These are phyloP conservation scores for Apoda limacodes DNA, from an alignment of 2,888 invertebrate species.

Conservation along the genomic window DNA sequence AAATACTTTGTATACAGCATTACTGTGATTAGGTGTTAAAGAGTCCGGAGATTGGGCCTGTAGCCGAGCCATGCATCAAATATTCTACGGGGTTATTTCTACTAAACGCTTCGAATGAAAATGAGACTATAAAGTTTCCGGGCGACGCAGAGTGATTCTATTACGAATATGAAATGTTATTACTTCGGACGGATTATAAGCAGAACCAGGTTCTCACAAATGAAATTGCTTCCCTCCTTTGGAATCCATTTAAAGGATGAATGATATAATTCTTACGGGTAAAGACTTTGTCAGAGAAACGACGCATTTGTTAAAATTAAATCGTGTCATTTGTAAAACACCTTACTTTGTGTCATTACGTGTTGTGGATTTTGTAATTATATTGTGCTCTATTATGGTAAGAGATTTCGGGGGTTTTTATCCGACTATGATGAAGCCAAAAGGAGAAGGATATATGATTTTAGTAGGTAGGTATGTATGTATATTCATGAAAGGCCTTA, in stretches of 20 bases:
- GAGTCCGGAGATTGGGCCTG: conserved; percentile 54
- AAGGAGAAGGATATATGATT: too few species aligned
- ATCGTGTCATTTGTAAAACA: conserved; percentile 16
- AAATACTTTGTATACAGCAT: too few species aligned
- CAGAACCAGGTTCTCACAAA: conserved; percentile 66
- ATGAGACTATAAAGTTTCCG: conserved; percentile 68
- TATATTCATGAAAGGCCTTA: too few species aligned
- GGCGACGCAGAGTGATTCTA: conserved; percentile 67
- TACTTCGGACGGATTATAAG: conserved; percentile 69
- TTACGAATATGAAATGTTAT: conserved; percentile 71
- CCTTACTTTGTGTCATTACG: background rate
- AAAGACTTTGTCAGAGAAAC: conserved; percentile 56
- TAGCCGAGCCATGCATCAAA: conserved; percentile 52
- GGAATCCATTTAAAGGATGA: conserved; percentile 68
- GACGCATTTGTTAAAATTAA: conserved; percentile 41
- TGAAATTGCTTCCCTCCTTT: conserved; percentile 67
- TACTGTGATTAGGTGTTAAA: conserved; percentile 42
- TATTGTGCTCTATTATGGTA: background rate
- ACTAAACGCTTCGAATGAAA: conserved; percentile 68
- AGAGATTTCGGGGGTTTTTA: too few species aligned
- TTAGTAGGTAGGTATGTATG: too few species aligned
- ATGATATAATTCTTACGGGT: conserved; percentile 64
- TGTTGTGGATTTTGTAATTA: background rate
- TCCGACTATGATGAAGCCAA: too few species aligned
- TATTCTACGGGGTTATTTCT: conserved; percentile 64